Evolutionary conservation across 1,140 invertebrate species (phyloP).

Genomic region (Elymnias hypermnestra): DNA sequence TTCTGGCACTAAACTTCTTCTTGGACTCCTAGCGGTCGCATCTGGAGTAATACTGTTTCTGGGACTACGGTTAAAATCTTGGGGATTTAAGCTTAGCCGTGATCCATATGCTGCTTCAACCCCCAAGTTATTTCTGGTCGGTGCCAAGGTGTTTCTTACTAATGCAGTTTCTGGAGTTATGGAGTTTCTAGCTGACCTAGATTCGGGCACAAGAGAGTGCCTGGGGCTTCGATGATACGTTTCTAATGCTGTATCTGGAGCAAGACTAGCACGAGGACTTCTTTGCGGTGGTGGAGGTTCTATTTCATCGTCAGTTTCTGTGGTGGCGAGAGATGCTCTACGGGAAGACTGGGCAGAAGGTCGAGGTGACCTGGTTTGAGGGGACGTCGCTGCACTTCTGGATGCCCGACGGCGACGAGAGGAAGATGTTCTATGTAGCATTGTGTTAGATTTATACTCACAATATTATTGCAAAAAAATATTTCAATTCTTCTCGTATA

Average conservation of each 20-base stretch:
- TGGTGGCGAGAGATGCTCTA: conserved; percentile 57
- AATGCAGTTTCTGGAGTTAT: conserved; percentile 75
- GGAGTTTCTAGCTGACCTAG: conserved; percentile 77
- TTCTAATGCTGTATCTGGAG: conserved; percentile 78
- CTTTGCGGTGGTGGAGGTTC: conserved; percentile 74
- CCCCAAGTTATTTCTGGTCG: conserved; percentile 79
- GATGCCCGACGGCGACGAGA: conserved; percentile 81
- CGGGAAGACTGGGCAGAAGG: conserved; percentile 63
- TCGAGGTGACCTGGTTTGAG: conserved; percentile 73
- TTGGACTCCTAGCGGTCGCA: conserved; percentile 70
- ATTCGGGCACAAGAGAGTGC: conserved; percentile 79
- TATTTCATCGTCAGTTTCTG: conserved; percentile 64
- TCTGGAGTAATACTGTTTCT: conserved; percentile 80
- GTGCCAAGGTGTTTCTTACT: conserved; percentile 71
- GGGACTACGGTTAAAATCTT: conserved; percentile 79
- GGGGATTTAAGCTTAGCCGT: conserved; percentile 76
- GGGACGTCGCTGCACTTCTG: conserved; percentile 79
- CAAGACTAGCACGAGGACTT: conserved; percentile 79
- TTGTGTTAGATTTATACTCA: conserved; percentile 40
- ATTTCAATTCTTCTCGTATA: too few species aligned
- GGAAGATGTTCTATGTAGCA: conserved; percentile 80
- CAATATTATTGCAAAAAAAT: too few species aligned
- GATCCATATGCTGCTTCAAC: conserved; percentile 75
- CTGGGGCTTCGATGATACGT: conserved; percentile 78
- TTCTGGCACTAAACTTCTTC: conserved; percentile 79